Base-by-base conservation (phyloP, 2,797 vertebrate species). In the Myotis pilosus region DNA sequence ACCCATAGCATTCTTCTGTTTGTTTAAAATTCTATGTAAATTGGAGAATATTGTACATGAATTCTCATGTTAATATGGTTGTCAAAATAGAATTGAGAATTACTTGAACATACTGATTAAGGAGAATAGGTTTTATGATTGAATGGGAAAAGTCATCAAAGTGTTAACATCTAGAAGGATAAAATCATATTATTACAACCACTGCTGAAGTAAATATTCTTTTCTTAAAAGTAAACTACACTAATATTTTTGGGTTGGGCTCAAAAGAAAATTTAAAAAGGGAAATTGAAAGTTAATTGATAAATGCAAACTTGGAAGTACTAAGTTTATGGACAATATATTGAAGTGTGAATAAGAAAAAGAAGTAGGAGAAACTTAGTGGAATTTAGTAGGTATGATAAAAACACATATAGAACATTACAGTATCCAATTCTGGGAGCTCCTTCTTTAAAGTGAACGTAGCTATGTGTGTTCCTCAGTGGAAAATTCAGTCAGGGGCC, bases 361-460 rank as follows among this genome's bases (percentile, higher is more conserved):
- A 53, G 22, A 88, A 74, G 66, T 28, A 84, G 44, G 20, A 87
- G 47, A 75, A 62, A 72, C 30, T 23, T n/a, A 49, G 8, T 64
- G 11, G 47, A n/a, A 71, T 57, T 87, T 75, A 74, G n/a, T 44
- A 55, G 64, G 17, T 38, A 44, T 64, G 89, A 87, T 79, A 53
- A 93, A 87, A 83, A 36, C 28, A 96, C 47, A 81, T 44, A 94
- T 8, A 47, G 22, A 92, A 85, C 7, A 23, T 93, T 64, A 74
- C 13, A 53, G 62, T 81, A 28, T 85, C 47, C 57, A 49, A 51
- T 83, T 83, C 62, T 41, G 76, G 33, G 33, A 94, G 47, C 33
- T 88, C 8, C 84, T 90, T 96, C 78, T 94, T 91, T 82, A 87
- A 91, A 81, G 53, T n/a, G 28, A 79, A 89, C 17, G 23, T 53